phyloP scores from a whole-genome alignment of 2,888 invertebrate genomes.

The Caenorhabditis panamensis region DNA sequence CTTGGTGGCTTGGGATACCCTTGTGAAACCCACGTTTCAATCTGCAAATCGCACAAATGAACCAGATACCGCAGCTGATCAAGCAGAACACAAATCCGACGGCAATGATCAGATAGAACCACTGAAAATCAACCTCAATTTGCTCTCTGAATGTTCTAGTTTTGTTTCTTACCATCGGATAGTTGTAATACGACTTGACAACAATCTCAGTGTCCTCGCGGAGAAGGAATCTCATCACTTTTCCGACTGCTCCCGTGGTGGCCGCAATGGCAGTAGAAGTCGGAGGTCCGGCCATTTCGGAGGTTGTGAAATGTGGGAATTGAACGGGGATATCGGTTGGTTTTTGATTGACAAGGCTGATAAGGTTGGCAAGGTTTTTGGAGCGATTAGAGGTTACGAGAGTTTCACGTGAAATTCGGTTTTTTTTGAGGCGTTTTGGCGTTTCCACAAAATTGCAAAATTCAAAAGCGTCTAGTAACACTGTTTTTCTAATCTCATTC shows the following conservation, averaged over 20 bases:
- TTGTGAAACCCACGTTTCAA: slow-evolving; percentile 9
- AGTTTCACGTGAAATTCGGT: too few relatives aligned
- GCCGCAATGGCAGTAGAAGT: not conserved
- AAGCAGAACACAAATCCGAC: slow-evolving; percentile 31
- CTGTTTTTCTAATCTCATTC: too few relatives aligned
- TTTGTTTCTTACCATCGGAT: slow-evolving; percentile 4
- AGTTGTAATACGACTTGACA: not conserved
- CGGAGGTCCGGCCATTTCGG: too few relatives aligned
- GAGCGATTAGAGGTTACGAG: too few relatives aligned
- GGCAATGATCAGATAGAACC: slow-evolving; percentile 35
- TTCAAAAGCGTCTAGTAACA: too few relatives aligned
- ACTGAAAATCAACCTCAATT: slow-evolving; percentile 16
- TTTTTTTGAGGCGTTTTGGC: too few relatives aligned
- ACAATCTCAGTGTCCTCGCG: slow-evolving; percentile 2
- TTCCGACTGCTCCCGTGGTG: not conserved
- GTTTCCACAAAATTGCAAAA: too few relatives aligned
- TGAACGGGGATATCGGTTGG: too few relatives aligned
- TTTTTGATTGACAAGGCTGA: too few relatives aligned
- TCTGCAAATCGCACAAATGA: slow-evolving; percentile 30
- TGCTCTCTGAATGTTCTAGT: too few relatives aligned
- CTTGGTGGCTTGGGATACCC: not conserved
- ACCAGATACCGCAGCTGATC: slow-evolving; percentile 40
- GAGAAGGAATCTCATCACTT: not conserved
- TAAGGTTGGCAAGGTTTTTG: too few relatives aligned
- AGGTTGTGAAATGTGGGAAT: too few relatives aligned